A percentile compares a stretch with the other conserved stretches of the same genome.
phyloP scores from a whole-genome alignment of 2,888 invertebrate species.

The Hydrotaea cyrtoneurina region DNA sequence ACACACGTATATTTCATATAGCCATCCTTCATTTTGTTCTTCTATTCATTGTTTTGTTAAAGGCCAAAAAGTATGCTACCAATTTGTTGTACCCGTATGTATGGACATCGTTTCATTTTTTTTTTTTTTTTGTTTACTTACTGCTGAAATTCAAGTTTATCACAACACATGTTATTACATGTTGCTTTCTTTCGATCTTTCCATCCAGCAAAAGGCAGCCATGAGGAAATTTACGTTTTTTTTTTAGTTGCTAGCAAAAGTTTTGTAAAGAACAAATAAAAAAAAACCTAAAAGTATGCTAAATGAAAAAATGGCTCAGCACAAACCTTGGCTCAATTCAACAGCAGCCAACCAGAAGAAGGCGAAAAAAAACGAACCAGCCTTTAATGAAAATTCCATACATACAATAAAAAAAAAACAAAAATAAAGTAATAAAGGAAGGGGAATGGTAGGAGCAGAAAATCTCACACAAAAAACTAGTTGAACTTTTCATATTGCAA shows the following conservation, averaged over 20 bases:
- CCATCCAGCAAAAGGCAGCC: slow-evolving; percentile 28
- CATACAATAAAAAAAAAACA: slow-evolving; percentile 28
- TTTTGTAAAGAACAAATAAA: slow-evolving; percentile 18
- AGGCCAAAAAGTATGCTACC: slow-evolving; percentile 7
- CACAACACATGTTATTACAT: slow-evolving; percentile 49
- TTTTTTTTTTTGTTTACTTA: background rate
- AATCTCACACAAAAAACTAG: slow-evolving; percentile 3
- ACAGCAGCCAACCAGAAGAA: background rate
- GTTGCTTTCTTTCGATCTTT: slow-evolving; percentile 41
- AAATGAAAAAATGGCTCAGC: slow-evolving; percentile 25
- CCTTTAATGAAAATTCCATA: slow-evolving; percentile 26
- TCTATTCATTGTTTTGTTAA: background rate
- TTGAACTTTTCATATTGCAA: slow-evolving; percentile 37
- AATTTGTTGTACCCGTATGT: background rate
- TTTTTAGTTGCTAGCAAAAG: background rate
- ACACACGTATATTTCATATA: background rate
- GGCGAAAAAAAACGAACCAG: background rate
- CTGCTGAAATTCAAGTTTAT: slow-evolving; percentile 39
- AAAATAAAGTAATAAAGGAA: slow-evolving; percentile 31
- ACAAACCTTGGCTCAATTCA: slow-evolving; percentile 17
- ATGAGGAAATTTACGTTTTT: slow-evolving; percentile 32
- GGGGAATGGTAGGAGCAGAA: background rate
- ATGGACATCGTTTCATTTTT: background rate
- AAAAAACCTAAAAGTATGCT: slow-evolving; percentile 29
- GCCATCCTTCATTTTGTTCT: background rate